Evolutionary conservation across 2,888 invertebrate species (phyloP), one percentile per base, ranked within the genome.

Genomic region (Vesta saturnalis): DNA sequence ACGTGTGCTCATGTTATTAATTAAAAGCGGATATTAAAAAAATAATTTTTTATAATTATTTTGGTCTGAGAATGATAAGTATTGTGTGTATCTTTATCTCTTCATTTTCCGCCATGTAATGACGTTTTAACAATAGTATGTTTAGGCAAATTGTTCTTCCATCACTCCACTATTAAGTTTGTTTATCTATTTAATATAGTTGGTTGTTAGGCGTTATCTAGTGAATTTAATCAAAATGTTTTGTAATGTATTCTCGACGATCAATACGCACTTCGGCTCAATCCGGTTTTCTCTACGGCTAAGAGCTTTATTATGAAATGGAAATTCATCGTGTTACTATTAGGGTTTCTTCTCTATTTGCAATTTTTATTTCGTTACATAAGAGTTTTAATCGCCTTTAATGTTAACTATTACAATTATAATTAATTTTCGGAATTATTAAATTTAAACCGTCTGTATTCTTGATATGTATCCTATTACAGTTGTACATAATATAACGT

Each of bases 161-260:
- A 59, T 58, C 49, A 59, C 39, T 14, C n/a, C n/a, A 46, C 3
- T 54, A 57, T 64, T 59, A 64, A 64, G 59, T 65, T 65, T 65
- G 60, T 65, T 66, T 60, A 66, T 67, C 67, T 57, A 39, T 67
- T 67, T 61, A 58, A 62, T 67, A 62, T 59, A 52, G 66, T 61
- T 59, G 62, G 67, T 67, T 67, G 59, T 67, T 66, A 60, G 66
- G 60, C 60, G 66, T 66, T 67, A 67, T 67, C 68, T 63, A 30
- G 60, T 60, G 60, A 49, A 68, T 63, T 68, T 68, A 68, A 68
- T 68, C 68, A 68, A 58, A 63, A 60, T 68, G 68, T 68, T 67
- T 67, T 62, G 46, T 62, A 57, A 67, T 67, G 62, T 67, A 63
- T 67, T 67, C 60, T 30, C 19, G n/a, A 60, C 68, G 68, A 68